Evolutionary conservation across 2,888 invertebrate species (phyloP).

Genomic region (Drosophila formosana): DNA sequence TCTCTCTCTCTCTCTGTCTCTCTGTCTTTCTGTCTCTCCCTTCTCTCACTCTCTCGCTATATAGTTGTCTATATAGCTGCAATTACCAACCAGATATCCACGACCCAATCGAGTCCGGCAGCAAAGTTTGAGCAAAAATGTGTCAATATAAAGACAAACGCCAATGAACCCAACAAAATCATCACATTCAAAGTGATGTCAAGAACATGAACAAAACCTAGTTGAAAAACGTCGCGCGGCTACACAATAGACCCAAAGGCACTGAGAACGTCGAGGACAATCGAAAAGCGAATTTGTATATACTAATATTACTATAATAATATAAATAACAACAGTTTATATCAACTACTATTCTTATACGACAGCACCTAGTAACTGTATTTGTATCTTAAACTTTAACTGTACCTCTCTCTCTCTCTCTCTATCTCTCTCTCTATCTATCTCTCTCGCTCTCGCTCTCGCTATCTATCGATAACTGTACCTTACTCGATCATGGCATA

Average conservation of each 20-base stretch:
- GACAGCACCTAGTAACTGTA: slow-evolving; percentile 41
- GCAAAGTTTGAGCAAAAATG: slow-evolving; percentile 85
- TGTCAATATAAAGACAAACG: slow-evolving; percentile 84
- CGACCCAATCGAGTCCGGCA: slow-evolving; percentile 84
- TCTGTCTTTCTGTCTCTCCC: not conserved
- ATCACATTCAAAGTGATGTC: slow-evolving; percentile 11
- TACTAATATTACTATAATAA: no score
- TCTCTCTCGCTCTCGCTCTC: not conserved
- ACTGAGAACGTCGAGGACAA: slow-evolving; percentile 55
- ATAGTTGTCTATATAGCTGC: slow-evolving; percentile 11
- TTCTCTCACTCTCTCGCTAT: not conserved
- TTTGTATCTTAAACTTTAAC: slow-evolving; percentile 20
- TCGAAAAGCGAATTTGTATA: slow-evolving; percentile 21
- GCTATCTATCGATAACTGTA: slow-evolving; percentile 1
- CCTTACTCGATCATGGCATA: slow-evolving; percentile 22
- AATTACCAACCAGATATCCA: slow-evolving; percentile 52
- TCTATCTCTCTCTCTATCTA: not conserved
- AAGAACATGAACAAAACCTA: slow-evolving; percentile 71
- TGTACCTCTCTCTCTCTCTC: not conserved
- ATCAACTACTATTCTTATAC: not conserved
- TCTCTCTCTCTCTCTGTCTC: slow-evolving; percentile 70
- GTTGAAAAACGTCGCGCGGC: slow-evolving; percentile 71
- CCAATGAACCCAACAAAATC: slow-evolving; percentile 61
- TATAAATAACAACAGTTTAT: not conserved
- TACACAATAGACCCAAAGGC: slow-evolving; percentile 82